phyloP scores from a whole-genome alignment of 2,888 invertebrate genomes.

The Apodemia mormo region DNA sequence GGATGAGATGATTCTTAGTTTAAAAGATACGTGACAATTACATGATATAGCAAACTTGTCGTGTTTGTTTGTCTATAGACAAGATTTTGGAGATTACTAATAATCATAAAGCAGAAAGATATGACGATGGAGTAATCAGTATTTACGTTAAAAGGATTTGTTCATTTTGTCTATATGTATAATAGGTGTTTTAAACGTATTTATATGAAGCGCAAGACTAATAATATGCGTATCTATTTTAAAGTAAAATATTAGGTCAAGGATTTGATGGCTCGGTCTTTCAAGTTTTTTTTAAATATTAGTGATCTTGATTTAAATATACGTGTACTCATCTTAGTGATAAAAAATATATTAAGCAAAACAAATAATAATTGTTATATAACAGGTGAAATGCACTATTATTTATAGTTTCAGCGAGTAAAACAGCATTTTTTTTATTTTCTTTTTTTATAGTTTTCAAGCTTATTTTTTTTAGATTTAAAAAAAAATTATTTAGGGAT shows the following conservation, averaged over 20 bases:
- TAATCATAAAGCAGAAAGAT: not conserved
- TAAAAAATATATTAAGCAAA: not conserved
- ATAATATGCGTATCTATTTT: constrained; percentile 73
- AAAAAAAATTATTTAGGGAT: not conserved
- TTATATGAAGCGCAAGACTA: constrained; percentile 53
- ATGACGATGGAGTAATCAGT: not conserved
- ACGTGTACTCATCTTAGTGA: not conserved
- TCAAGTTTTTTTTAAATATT: not conserved
- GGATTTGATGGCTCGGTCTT: constrained; percentile 49
- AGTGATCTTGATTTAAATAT: not conserved
- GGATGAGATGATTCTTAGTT: not conserved
- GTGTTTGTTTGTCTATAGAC: not conserved
- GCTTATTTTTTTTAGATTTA: too few species aligned
- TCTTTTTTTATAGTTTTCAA: too few species aligned
- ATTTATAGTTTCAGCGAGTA: not conserved
- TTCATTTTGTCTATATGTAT: not conserved
- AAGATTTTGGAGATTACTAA: not conserved
- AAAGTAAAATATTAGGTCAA: constrained; percentile 73
- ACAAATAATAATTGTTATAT: not conserved
- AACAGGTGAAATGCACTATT: not conserved
- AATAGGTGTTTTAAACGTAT: not conserved
- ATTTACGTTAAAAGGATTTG: not conserved
- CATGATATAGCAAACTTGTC: not conserved
- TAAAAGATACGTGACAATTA: not conserved
- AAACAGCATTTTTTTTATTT: not conserved